Conservation (phyloP, 2,113 vertebrate species). For the Myiagra hebetior region DNA sequence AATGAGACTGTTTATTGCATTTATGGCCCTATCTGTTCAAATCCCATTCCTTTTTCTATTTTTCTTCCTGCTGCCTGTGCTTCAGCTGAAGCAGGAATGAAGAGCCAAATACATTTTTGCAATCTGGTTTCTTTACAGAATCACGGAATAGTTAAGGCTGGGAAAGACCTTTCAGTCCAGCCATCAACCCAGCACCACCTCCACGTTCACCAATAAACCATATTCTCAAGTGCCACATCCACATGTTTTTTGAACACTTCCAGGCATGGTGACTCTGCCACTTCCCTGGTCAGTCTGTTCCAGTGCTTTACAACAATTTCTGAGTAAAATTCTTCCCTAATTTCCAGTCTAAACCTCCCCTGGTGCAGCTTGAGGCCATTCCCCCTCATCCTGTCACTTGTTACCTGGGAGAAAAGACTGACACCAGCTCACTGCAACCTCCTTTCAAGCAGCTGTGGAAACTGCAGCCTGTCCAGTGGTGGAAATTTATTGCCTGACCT, state of each 20-base stretch:
- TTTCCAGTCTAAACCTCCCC: background rate
- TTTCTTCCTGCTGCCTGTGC: accelerated
- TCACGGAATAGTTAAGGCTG: background rate
- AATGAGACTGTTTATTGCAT: background rate
- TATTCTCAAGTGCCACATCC: background rate
- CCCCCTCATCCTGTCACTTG: background rate
- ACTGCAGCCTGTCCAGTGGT: background rate
- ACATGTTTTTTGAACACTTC: background rate
- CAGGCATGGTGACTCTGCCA: too few relatives aligned
- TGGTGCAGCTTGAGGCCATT: background rate
- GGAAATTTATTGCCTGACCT: background rate
- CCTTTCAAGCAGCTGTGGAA: background rate
- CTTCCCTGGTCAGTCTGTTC: background rate
- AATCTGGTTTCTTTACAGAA: background rate
- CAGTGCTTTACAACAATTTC: background rate
- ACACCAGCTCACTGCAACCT: background rate
- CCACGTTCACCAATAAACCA: background rate
- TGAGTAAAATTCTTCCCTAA: accelerated
- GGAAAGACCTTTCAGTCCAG: background rate
- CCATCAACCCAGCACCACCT: background rate
- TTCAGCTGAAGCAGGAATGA: background rate
- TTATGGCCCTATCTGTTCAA: background rate
- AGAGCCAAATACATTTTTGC: background rate
- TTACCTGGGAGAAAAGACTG: background rate
- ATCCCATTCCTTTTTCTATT: background rate